Evolutionary conservation across 30 jellyfish, hydroid and myxozoan species (phyloP), one percentile per base, ranked within the genome.

Genomic region (Hydractinia echinata): DNA sequence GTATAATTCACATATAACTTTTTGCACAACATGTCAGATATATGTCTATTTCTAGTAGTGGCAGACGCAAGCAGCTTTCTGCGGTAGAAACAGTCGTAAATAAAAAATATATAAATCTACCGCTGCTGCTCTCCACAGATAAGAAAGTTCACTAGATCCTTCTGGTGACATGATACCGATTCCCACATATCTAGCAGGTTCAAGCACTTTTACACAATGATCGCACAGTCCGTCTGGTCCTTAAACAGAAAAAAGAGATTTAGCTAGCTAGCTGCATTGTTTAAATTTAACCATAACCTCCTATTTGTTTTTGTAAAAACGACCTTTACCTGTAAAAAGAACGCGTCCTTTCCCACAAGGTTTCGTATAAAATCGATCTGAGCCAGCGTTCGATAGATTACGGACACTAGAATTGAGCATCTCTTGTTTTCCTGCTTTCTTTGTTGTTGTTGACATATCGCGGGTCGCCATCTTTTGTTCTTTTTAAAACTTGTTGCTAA

Each of bases 161-260:
- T 89, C 97, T 18, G 84, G 79, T 62, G 97, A 77, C 55, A 61
- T 68, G 4, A 73, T 76, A 19, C 85, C 90, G 4, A 14, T 21
- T 4, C 97, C 97, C 55, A 89, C 79, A 52, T 73, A 81, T 15
- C 51, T 30, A 6, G 86, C 62, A 30, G 95, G 88, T 4, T 73
- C 88, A 19, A 81, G 77, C 11, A 60, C 82, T 70, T 44, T 79
- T 11, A 83, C 80, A 52, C 68, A 66, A 72, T 89, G 91, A 83
- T 89, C 92, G 11, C 83, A 55, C 19, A 69, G 68, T 55, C 97
- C 97, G 76, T 89, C 97, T 52, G 97, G 97, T 5, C 97, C 97
- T 89, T 50, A 78, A 19, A 64, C 10, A 58, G 19, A 13, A 64
- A 44, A 13, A 64, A 6, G 19, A 64, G 51, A 64, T 64, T 7